These are phyloP conservation scores for Glareola pratincola DNA, from an alignment of 2,113 vertebrate genomes.

Conservation along the genomic window DNA sequence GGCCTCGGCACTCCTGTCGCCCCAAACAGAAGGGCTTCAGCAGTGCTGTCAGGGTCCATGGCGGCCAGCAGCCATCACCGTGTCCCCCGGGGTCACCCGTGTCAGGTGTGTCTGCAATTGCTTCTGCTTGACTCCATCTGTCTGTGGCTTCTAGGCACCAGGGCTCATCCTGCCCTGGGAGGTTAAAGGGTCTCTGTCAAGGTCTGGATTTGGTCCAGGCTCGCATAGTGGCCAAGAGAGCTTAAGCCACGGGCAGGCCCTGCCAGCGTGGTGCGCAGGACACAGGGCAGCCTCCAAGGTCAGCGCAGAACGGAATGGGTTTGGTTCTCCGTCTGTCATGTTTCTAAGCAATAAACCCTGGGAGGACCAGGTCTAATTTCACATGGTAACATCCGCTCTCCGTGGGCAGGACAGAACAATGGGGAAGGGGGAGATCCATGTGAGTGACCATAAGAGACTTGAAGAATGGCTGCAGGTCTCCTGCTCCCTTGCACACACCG, in stretches of 20 bases:
- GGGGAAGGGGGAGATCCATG: not conserved
- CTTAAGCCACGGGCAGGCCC: not conserved
- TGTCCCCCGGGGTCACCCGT: accelerated
- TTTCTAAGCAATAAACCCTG: not conserved
- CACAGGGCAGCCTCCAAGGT: not conserved
- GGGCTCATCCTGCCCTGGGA: not conserved
- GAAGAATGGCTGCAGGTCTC: accelerated
- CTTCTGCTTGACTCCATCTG: not conserved
- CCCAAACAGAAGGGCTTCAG: not conserved
- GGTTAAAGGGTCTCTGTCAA: not conserved
- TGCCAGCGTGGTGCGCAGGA: not conserved
- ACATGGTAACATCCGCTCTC: not conserved
- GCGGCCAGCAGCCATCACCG: not conserved
- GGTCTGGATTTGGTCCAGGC: not conserved
- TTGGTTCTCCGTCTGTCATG: not conserved
- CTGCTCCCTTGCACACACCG: not conserved
- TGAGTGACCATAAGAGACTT: not conserved
- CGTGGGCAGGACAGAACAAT: not conserved
- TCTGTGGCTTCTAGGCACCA: accelerated
- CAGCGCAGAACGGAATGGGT: not conserved
- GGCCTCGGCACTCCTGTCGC: not conserved
- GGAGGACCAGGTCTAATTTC: not conserved
- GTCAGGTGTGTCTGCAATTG: not conserved
- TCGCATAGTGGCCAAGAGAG: not conserved
- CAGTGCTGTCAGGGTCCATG: not conserved